A percentile compares a stretch with the other conserved stretches of the same genome.
phyloP scores from a whole-genome alignment of 2,113 vertebrate species.

The Morone chrysops region DNA sequence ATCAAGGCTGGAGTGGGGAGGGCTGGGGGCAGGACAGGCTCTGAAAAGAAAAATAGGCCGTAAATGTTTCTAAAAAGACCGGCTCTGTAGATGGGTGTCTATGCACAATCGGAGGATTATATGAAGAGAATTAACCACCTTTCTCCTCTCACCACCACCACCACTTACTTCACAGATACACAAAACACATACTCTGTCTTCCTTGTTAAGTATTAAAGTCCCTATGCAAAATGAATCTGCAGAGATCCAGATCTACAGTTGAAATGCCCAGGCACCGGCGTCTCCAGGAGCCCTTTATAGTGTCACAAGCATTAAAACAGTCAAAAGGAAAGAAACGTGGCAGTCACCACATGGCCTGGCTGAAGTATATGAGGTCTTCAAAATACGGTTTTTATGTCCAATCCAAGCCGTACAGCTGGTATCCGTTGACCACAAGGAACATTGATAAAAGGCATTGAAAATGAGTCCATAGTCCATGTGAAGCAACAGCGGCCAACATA shows the following conservation, averaged over 20 bases:
- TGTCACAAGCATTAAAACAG: constrained; percentile 46
- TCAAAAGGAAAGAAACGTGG: constrained; percentile 53
- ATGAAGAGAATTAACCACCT: constrained; percentile 22
- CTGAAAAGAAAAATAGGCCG: constrained; percentile 19
- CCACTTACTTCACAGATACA: constrained; percentile 26
- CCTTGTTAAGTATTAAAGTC: neutral
- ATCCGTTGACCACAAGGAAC: constrained; percentile 44
- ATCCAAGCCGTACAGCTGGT: constrained; percentile 43
- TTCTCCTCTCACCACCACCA: neutral
- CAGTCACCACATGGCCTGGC: constrained; percentile 26
- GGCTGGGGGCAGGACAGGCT: constrained; percentile 1
- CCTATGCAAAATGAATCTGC: constrained; percentile 15
- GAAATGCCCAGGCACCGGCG: neutral
- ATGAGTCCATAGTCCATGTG: constrained; percentile 27
- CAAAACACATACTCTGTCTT: constrained; percentile 25
- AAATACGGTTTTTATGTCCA: constrained; percentile 20
- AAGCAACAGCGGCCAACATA: constrained; percentile 35
- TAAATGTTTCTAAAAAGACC: constrained; percentile 75
- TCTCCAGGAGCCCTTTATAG: constrained; percentile 29
- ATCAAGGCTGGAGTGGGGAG: constrained; percentile 21
- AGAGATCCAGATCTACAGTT: constrained; percentile 8
- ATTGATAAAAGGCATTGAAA: constrained; percentile 47
- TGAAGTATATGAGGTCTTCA: constrained; percentile 22
- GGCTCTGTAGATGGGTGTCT: constrained; percentile 41
- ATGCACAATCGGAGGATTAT: constrained; percentile 8